Evolutionary conservation across 2,888 invertebrate genomes (phyloP).

Genomic region (Drosophila algonquin): DNA sequence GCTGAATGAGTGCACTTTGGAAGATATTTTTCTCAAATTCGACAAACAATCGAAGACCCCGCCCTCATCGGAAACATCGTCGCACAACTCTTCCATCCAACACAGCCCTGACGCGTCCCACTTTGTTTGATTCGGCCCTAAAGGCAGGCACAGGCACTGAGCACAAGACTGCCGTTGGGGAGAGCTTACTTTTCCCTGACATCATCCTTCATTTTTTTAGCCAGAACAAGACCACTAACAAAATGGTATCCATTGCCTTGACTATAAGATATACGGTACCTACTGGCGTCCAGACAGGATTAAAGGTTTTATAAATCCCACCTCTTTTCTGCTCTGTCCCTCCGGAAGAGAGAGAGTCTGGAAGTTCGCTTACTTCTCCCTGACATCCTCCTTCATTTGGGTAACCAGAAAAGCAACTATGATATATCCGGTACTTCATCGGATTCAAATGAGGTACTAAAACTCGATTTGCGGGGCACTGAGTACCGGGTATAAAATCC

Average conservation of each 20-base stretch:
- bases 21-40: constrained; percentile 88
- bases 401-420: no score
- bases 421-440: no score
- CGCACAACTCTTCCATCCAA: constrained; percentile 17
- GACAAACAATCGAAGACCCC: constrained; percentile 53
- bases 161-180: constrained; percentile 15
- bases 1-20: constrained; percentile 91
- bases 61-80: constrained; percentile 12
- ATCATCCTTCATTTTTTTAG: background rate
- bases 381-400: background rate
- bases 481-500: background rate
- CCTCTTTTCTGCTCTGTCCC: background rate
- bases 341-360: background rate
- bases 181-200: background rate
- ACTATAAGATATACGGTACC: no score
- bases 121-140: constrained; percentile 1
- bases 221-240: background rate
- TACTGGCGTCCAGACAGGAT: background rate
- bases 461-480: no score
- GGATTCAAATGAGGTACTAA: no score
- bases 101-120: background rate
- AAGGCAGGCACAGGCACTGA: constrained; percentile 2
- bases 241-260: background rate
- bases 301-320: background rate
- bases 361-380: no score